Percentiles rank a stretch among this genome's conserved stretches.
Conservation (phyloP, 2,888 invertebrate genomes). For the Strigamia transsilvanica region DNA sequence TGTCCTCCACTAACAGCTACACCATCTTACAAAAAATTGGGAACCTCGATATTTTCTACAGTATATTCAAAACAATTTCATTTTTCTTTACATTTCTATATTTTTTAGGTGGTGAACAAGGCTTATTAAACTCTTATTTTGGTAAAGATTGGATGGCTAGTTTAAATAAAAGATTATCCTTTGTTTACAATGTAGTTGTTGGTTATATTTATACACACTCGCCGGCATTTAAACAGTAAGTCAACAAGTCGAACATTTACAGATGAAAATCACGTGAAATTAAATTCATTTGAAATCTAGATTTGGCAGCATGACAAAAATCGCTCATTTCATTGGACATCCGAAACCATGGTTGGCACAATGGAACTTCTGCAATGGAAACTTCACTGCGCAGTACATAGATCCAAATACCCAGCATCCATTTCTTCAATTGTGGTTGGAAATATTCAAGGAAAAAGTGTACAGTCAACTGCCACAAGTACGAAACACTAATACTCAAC, state of each 20-base stretch:
- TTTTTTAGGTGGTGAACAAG: conserved; percentile 66
- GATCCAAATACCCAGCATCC: neutral
- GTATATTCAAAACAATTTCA: too few species aligned
- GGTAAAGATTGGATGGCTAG: conserved; percentile 66
- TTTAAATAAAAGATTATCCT: conserved; percentile 66
- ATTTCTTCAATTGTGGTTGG: conserved; percentile 52
- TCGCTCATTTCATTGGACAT: conserved; percentile 66
- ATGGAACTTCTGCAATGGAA: conserved; percentile 50
- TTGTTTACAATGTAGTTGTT: conserved; percentile 68
- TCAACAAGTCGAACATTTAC: too few species aligned
- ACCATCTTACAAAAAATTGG: too few species aligned
- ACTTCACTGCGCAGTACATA: neutral
- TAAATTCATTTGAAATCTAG: conserved; percentile 58
- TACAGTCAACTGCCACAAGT: conserved; percentile 54
- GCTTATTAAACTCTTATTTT: conserved; percentile 67
- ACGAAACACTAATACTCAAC: neutral
- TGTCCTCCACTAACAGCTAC: too few species aligned
- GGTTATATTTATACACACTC: conserved; percentile 68
- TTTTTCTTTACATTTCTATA: neutral
- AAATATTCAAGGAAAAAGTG: conserved; percentile 53
- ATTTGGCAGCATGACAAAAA: conserved; percentile 63
- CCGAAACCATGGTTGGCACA: conserved; percentile 64
- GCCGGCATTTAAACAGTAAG: conserved; percentile 67
- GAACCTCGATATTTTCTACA: too few species aligned
- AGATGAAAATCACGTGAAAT: too few species aligned